Percentiles rank a stretch among this genome's conserved stretches.
These are phyloP conservation scores for Drosophila lutescens DNA, from an alignment of 2,888 invertebrate genomes.

Conservation along the genomic window DNA sequence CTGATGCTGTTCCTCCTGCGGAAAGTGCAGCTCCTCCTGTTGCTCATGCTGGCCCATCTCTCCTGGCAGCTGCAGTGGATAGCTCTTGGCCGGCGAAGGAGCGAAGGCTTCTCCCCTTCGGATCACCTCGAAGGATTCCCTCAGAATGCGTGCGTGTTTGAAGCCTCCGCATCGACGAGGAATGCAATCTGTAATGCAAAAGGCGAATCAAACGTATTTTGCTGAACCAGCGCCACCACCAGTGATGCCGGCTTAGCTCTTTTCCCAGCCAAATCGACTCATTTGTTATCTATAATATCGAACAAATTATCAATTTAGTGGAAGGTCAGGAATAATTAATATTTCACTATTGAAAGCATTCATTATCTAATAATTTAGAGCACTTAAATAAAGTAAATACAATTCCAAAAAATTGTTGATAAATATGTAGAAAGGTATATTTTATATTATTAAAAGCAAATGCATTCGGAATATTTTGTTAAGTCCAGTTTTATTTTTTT, in stretches of 20 bases:
- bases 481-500: not conserved
- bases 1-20: conserved; percentile 51
- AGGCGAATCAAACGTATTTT: conserved; percentile 67
- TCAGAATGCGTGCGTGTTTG: conserved; percentile 64
- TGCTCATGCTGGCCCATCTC: conserved; percentile 37
- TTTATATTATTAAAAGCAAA: no score
- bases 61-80: conserved; percentile 38
- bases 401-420: no score
- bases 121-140: conserved; percentile 8
- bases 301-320: no score
- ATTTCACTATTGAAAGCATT: no score
- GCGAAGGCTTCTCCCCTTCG: conserved; percentile 6
- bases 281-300: not conserved
- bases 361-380: no score
- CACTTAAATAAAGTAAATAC: no score
- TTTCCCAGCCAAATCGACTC: not conserved
- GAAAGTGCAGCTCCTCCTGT: conserved; percentile 40
- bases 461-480: no score
- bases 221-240: conserved; percentile 51
- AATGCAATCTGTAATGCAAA: conserved; percentile 79
- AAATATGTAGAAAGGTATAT: not conserved
- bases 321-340: no score
- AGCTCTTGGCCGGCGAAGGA: conserved; percentile 12
- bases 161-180: conserved; percentile 65
- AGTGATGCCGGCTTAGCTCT: not conserved